phyloP scores from a whole-genome alignment of 2,888 invertebrate species.

The Melanchra persicariae region DNA sequence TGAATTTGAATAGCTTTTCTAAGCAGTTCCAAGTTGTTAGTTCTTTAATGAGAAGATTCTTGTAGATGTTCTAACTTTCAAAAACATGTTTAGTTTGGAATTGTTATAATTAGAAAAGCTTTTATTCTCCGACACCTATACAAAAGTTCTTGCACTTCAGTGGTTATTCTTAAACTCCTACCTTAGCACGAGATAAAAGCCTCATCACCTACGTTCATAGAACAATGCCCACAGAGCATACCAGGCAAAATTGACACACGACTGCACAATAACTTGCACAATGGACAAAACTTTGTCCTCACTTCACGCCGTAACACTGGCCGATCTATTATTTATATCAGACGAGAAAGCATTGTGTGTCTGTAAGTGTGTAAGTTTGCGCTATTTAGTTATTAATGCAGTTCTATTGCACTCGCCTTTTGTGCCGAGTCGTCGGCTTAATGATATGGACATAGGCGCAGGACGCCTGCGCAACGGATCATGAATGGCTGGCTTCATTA shows the following conservation, averaged over 20 bases:
- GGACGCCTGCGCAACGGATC: conserved; percentile 28
- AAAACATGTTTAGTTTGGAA: background rate
- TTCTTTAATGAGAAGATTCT: background rate
- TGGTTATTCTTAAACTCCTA: background rate
- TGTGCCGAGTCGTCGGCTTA: conserved; percentile 38
- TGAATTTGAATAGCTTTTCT: background rate
- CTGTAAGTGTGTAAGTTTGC: conserved; percentile 52
- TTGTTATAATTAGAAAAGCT: no score
- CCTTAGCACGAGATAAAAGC: background rate
- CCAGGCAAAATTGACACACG: conserved; percentile 55
- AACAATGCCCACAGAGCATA: conserved; percentile 46
- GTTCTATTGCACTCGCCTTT: conserved; percentile 53
- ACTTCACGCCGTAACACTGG: conserved; percentile 46
- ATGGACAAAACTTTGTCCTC: conserved; percentile 65
- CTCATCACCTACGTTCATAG: conserved; percentile 13
- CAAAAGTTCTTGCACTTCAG: background rate
- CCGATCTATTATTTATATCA: conserved; percentile 70
- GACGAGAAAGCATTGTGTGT: conserved; percentile 53
- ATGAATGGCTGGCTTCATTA: conserved; percentile 49
- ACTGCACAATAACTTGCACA: conserved; percentile 67
- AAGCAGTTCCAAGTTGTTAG: background rate
- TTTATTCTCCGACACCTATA: background rate
- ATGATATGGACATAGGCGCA: conserved; percentile 47
- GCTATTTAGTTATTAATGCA: conserved; percentile 57
- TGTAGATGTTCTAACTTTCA: background rate